Evolutionary conservation across 2,113 vertebrate genomes (phyloP), one percentile per base, ranked within the genome.

Genomic region (Oreotrochilus melanogaster): DNA sequence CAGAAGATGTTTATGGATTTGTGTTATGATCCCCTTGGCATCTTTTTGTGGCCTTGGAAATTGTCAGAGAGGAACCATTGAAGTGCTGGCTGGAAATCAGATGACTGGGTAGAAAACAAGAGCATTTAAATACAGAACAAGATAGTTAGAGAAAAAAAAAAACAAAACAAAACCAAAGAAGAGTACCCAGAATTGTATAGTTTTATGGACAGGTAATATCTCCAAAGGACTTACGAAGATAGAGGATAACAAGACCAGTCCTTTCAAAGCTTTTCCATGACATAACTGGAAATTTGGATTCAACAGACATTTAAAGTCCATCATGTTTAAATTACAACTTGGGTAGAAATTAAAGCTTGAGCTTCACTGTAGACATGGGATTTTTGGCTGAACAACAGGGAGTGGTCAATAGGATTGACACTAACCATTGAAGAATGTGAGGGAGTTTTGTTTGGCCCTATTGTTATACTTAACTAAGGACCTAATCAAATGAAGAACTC

Each of bases 1-100:
- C 74, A 85, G 81, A 90, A 95, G 81, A 92, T 96, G 81, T 95
- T 95, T 94, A 78, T 93, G 66, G 57, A 47, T 90, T 92, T 86
- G 70, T 92, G 78, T 57, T 94, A 95, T 88, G 79, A 89, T 58
- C 71, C 89, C 64, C 71, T 93, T 78, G 83, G 67, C 67, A 79
- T 67, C 67, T 93, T 72, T 92, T 47, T 86, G 51, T 54, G 86
- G 86, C 35, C 47, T 86, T 91, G 56, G 28, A 96, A 95, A 83
- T 78, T 62, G 58, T 76, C 72, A 66, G 76, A 65, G 67, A 80
- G 79, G 72, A 92, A 19, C 45, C 18, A 25, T 37, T 70, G 86
- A 96, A 71, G 60, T 86, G n/a, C 76, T 80, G 25, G 56, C 67
- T 64, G 76, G 86, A 96, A 95, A 76, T 76, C 54, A 86, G 79